Evolutionary conservation across 2,888 invertebrate species (phyloP).

Genomic region (Dryobota labecula): DNA sequence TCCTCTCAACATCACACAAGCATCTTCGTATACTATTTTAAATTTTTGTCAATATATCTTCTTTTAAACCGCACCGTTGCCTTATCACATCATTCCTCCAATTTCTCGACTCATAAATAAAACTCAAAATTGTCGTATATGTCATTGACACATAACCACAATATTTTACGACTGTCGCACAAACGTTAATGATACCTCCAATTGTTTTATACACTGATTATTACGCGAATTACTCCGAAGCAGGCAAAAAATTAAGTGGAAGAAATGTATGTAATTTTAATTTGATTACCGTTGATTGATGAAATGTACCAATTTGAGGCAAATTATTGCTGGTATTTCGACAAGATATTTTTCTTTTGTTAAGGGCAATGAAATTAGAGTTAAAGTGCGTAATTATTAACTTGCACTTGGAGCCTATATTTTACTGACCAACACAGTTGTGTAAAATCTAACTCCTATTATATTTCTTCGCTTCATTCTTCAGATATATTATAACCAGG

Average conservation of each 20-base stretch:
- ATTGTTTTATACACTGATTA: slow-evolving; percentile 34
- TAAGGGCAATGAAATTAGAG: slow-evolving; percentile 6
- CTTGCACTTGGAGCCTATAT: neutral
- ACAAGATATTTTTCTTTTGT: slow-evolving; percentile 10
- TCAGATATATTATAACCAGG: too few species aligned
- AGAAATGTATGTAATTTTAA: slow-evolving; percentile 53
- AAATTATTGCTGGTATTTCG: slow-evolving; percentile 32
- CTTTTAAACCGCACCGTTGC: too few species aligned
- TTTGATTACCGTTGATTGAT: slow-evolving; percentile 40
- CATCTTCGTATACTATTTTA: too few species aligned
- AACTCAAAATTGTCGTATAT: neutral
- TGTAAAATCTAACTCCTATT: too few species aligned
- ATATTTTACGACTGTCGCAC: slow-evolving; percentile 12
- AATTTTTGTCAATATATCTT: too few species aligned
- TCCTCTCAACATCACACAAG: too few species aligned
- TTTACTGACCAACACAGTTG: neutral
- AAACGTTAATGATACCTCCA: slow-evolving; percentile 31
- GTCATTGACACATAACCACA: neutral
- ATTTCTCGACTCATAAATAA: neutral
- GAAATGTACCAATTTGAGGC: slow-evolving; percentile 33
- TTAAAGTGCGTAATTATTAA: neutral
- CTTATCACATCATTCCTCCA: neutral
- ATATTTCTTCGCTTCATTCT: too few species aligned
- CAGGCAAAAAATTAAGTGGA: slow-evolving; percentile 34
- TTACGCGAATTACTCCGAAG: slow-evolving; percentile 26